Conservation (phyloP, 2,888 invertebrate genomes). For the Philonicus albiceps region DNA sequence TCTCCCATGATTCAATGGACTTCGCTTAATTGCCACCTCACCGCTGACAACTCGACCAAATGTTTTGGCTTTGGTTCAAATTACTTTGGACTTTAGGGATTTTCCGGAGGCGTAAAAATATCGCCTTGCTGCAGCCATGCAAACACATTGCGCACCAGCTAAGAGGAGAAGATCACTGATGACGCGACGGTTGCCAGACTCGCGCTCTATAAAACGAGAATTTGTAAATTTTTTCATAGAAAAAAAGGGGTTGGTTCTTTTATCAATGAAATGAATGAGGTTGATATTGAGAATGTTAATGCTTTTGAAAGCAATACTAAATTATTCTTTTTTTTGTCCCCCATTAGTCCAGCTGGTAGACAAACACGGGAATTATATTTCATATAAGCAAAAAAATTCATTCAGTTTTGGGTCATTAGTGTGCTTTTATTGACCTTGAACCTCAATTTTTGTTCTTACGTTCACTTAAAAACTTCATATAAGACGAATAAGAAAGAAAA, state of each 20-base stretch:
- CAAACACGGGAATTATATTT: neutral
- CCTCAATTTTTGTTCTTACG: neutral
- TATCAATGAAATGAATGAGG: neutral
- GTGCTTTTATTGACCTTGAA: neutral
- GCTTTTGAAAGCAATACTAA: neutral
- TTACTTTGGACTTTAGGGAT: constrained; percentile 25
- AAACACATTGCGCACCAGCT: neutral
- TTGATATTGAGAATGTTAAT: neutral
- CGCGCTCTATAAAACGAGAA: neutral
- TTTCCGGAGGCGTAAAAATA: constrained; percentile 8
- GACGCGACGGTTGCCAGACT: neutral
- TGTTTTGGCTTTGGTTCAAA: constrained; percentile 30
- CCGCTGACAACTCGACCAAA: constrained; percentile 28
- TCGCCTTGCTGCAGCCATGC: neutral
- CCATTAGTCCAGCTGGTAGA: neutral
- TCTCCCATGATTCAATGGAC: neutral
- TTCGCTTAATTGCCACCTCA: neutral
- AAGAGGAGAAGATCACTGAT: neutral
- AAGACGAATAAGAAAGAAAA: neutral
- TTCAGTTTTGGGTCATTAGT: neutral
- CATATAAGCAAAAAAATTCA: neutral
- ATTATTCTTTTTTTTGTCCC: neutral
- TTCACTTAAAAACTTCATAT: neutral
- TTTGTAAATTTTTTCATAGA: neutral
- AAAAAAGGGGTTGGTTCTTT: neutral